Base-by-base conservation (phyloP, 2,113 vertebrate genomes). In the Protomyctophum bolini region DNA sequence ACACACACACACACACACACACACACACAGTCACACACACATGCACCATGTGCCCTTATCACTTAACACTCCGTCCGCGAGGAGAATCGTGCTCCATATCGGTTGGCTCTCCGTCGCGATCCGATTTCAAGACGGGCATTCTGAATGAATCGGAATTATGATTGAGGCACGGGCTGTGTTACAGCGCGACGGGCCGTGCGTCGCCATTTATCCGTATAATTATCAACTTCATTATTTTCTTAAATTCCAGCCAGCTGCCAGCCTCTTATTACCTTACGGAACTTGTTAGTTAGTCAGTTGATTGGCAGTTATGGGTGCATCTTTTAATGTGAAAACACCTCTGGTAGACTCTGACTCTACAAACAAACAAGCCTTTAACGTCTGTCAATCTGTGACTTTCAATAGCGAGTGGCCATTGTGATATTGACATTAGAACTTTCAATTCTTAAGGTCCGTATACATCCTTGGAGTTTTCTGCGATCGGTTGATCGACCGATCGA, bases 61-160 rank as follows among this genome's bases (percentile, higher is more conserved):
- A 72, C 72, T 48, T 63, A 28, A 29, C n/a, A 51, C 73, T 51
- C 76, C 79, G 48, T 79, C 68, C 69, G 62, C 65, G 33, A 41
- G 73, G 67, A 51, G 33, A 51, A 41, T 57, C 78, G 63, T 70
- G 51, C 71, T 77, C 69, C 67, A 71, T 76, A 72, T 77, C 69
- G n/a, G 75, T 66, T 75, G 48, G 21, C 28, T 67, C 56, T 57
- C 68, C 58, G 41, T 64, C 33, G 68, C 71, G 73, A 70, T 87
- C 83, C 69, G 52, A 69, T 81, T 79, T 79, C 84, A 80, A 41
- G 33, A 46, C 50, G 9, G 56, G 11, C 9, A 33, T 56, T 68
- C 66, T 66, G 68, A 75, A 79, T 83, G 81, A 77, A 81, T 82
- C 66, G 62, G 65, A 85, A 77, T 41, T 86, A 83, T 86, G 76